phyloP scores from a whole-genome alignment of 2,888 invertebrate species.

The Antitype chi region DNA sequence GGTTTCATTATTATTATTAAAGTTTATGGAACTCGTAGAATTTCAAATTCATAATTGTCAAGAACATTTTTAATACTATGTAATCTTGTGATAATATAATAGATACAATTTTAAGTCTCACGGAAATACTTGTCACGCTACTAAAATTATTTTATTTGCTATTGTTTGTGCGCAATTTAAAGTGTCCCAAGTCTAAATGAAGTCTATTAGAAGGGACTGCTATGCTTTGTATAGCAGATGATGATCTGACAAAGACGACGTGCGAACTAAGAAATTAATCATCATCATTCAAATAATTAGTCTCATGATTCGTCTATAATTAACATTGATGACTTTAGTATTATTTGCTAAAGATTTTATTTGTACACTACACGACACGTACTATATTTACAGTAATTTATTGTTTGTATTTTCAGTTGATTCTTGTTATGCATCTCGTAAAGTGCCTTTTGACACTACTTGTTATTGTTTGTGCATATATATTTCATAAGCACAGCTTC shows the following conservation, averaged over 20 bases:
- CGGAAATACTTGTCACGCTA: constrained; percentile 14
- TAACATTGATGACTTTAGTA: constrained; percentile 50
- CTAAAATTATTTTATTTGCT: constrained; percentile 13
- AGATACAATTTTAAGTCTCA: constrained; percentile 14
- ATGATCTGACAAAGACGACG: not conserved
- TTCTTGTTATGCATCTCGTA: constrained; percentile 28
- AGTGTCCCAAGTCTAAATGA: constrained; percentile 8
- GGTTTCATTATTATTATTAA: constrained; percentile 25
- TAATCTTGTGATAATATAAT: constrained; percentile 14
- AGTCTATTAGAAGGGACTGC: constrained; percentile 1
- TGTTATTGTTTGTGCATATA: constrained; percentile 52
- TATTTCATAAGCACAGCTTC: constrained; percentile 47
- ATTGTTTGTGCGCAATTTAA: constrained; percentile 19
- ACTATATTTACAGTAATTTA: not conserved
- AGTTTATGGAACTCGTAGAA: constrained; percentile 5
- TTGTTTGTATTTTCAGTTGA: constrained; percentile 35
- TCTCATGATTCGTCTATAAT: constrained; percentile 35
- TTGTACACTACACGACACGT: not conserved
- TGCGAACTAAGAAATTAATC: constrained; percentile 23
- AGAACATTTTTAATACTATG: constrained; percentile 28
- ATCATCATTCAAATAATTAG: constrained; percentile 32
- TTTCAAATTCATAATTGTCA: constrained; percentile 21
- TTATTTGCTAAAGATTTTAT: constrained; percentile 37
- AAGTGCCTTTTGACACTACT: constrained; percentile 25
- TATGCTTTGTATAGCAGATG: not conserved